Conservation (phyloP, 2,797 vertebrate genomes). For the Muraenolepis orangiensis region DNA sequence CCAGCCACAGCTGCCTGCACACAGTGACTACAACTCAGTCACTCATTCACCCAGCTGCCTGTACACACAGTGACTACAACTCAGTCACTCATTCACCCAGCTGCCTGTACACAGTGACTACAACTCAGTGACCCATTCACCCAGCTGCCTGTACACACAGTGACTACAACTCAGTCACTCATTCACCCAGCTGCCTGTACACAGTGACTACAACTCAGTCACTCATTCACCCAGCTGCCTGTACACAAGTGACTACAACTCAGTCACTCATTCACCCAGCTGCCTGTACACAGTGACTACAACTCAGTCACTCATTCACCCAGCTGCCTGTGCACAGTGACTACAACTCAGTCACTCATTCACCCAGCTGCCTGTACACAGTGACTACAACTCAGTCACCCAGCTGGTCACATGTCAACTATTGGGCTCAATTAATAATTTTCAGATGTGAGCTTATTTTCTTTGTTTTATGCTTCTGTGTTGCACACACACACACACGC, state of each 20-base stretch:
- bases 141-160: constrained; percentile 38
- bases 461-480: constrained; percentile 14
- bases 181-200: too few relatives aligned
- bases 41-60: constrained; percentile 20
- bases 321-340: constrained; percentile 39
- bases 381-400: constrained; percentile 13
- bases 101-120: too few relatives aligned
- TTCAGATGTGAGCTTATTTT: constrained; percentile 32
- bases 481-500: constrained; percentile 2
- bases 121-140: constrained; percentile 19
- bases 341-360: constrained; percentile 28
- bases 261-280: too few relatives aligned
- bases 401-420: not conserved
- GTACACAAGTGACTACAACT: constrained; percentile 32
- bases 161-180: constrained; percentile 30
- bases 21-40: constrained; percentile 32
- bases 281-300: too few relatives aligned
- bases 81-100: constrained; percentile 17
- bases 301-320: constrained; percentile 20
- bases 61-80: too few relatives aligned
- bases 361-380: too few relatives aligned
- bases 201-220: too few relatives aligned
- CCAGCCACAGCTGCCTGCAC: constrained; percentile 33
- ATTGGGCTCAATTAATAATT: constrained; percentile 51
- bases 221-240: constrained; percentile 34